Evolutionary conservation across 2,113 vertebrate species (phyloP), one percentile per base, ranked within the genome.

Genomic region (Neogobius melanostomus): DNA sequence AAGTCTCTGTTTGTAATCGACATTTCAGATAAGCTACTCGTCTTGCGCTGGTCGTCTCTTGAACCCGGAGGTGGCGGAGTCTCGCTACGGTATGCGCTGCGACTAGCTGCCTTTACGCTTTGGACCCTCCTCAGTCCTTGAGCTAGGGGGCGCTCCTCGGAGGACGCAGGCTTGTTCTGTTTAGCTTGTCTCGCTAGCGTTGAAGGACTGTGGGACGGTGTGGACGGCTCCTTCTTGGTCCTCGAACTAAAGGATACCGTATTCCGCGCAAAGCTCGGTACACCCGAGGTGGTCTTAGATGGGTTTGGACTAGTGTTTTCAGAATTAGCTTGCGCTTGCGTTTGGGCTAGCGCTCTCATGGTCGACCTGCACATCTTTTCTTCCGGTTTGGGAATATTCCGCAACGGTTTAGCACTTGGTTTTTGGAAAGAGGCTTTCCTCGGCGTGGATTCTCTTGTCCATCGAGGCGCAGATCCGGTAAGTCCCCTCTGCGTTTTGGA

Each of bases 211-310:
- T 85, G 92, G 80, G 91, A 77, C 0, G 89, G 91, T 0, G 89
- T 92, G 48, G 89, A 76, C 36, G 90, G 84, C 68, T 97, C 96
- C 4, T 93, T 93, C 74, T 91, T 95, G 64, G 90, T 83, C 74
- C 91, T 91, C 47, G 95, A 97, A 5, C 95, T 91, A 6, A 94
- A 99, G 45, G 98, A 93, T n/a, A 98, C 92, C 0, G 98, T 99
- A 86, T 94, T 98, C 15, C 97, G 93, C 0, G 96, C 96, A 63
- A 98, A 99, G 88, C 86, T 92, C 9, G 98, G 98, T 61, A 95
- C 11, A 0, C 78, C 9, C 0, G 90, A 73, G 0, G 84, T 47
- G 71, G 54, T 77, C 56, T 90, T 95, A 28, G 85, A 81, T 0
- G 83, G 71, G 46, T 83, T 75, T n/a, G 80, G 72, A 79, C 59